Conservation (phyloP, 1,140 invertebrate species). For the Bombus haemorrhoidalis region DNA sequence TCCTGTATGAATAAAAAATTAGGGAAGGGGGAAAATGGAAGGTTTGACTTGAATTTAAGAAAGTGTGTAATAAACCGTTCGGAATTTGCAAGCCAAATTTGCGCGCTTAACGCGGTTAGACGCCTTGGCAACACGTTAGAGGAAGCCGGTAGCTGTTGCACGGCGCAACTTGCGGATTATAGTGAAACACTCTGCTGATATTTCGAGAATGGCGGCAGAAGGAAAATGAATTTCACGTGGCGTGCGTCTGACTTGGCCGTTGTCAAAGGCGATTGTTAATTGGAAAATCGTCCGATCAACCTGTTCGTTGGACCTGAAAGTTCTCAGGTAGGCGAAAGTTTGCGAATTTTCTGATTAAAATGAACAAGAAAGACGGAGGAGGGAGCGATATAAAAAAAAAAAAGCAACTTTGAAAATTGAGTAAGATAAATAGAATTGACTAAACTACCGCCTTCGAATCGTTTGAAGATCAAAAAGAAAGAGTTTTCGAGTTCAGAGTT, state of each 20-base stretch:
- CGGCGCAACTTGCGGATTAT: background rate
- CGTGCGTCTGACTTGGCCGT: no score
- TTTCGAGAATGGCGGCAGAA: background rate
- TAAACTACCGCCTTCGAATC: accelerated
- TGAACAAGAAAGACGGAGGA: no score
- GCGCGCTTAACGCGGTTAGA: background rate
- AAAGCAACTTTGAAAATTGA: no score
- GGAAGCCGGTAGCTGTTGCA: slow-evolving; percentile 8
- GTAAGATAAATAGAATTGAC: no score
- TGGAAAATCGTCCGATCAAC: background rate
- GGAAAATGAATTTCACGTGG: background rate
- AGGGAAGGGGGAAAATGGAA: background rate
- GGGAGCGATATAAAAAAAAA: no score
- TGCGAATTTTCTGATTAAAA: no score
- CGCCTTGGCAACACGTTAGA: background rate
- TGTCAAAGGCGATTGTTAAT: background rate
- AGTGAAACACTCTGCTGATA: background rate
- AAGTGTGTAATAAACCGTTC: background rate
- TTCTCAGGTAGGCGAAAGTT: no score
- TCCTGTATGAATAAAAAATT: no score
- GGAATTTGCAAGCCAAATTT: background rate
- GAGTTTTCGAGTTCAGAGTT: no score
- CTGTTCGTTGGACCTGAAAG: background rate
- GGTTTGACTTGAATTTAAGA: background rate
- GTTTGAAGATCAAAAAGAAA: no score